Evolutionary conservation across 2,113 vertebrate genomes (phyloP).

Genomic region (Astatoreochromis straeleni): DNA sequence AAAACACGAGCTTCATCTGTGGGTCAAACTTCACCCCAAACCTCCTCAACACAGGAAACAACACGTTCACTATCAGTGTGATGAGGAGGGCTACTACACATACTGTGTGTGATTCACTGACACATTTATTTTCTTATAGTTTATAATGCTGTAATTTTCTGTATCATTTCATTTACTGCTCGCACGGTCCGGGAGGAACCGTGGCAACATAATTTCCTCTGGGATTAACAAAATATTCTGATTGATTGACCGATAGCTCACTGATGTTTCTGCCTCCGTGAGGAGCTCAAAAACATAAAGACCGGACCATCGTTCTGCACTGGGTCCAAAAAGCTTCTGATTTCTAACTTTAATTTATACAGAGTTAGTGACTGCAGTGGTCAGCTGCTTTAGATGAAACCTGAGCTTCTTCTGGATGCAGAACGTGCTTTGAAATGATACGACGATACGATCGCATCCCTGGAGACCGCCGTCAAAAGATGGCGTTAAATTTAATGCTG

Average conservation of each 20-base stretch:
- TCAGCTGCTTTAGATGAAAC: neutral
- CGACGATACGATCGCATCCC: neutral
- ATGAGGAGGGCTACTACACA: neutral
- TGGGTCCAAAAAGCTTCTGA: neutral
- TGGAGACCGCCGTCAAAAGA: neutral
- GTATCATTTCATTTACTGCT: neutral
- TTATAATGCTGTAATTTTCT: neutral
- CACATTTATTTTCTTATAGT: fast-evolving
- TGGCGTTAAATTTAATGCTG: neutral
- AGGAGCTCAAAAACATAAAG: neutral
- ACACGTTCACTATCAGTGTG: neutral
- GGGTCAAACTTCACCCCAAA: neutral
- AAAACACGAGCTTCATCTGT: neutral
- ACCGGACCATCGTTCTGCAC: neutral
- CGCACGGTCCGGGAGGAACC: fast-evolving
- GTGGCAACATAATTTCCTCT: neutral
- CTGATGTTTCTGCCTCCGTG: neutral
- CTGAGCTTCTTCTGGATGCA: neutral
- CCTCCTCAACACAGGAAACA: neutral
- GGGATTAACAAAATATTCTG: neutral
- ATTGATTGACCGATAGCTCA: neutral
- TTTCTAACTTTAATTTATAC: neutral
- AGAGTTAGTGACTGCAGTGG: neutral
- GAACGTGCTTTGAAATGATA: neutral
- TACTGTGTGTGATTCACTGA: fast-evolving